These are phyloP conservation scores for Rhorus exstirpatorius DNA, from an alignment of 2,888 invertebrate species.

Conservation along the genomic window DNA sequence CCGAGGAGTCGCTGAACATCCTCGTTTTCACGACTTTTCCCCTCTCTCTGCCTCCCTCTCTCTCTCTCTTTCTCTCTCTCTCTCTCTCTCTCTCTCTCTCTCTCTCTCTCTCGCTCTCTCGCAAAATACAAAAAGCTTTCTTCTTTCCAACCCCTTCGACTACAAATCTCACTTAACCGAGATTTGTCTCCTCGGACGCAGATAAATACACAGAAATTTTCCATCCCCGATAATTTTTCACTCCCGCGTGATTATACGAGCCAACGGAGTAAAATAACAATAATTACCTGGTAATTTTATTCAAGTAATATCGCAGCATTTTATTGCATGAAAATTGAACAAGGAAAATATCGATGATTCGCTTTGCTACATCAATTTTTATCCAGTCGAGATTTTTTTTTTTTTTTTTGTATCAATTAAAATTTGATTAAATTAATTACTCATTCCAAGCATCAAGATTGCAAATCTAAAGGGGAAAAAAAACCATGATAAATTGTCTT, in stretches of 20 bases:
- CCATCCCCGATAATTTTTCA: not conserved
- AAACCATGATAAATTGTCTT: too few species aligned
- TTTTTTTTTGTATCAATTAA: too few species aligned
- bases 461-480: too few species aligned
- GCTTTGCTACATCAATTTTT: too few species aligned
- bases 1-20: constrained; percentile 77
- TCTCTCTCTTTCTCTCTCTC: not conserved
- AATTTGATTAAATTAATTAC: too few species aligned
- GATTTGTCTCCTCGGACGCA: constrained; percentile 77
- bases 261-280: constrained; percentile 25
- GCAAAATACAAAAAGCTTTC: too few species aligned
- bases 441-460: too few species aligned
- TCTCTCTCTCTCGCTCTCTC: not conserved
- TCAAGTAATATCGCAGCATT: too few species aligned
- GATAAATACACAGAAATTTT: constrained; percentile 70
- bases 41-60: not conserved
- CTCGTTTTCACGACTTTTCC: constrained; percentile 74
- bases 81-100: not conserved
- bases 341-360: too few species aligned
- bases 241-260: constrained; percentile 33
- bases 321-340: too few species aligned
- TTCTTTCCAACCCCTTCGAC: constrained; percentile 56
- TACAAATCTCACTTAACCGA: constrained; percentile 83
- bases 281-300: too few species aligned
- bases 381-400: too few species aligned